Base-by-base conservation (phyloP, 2,888 invertebrate species). In the Hemaris fuciformis region DNA sequence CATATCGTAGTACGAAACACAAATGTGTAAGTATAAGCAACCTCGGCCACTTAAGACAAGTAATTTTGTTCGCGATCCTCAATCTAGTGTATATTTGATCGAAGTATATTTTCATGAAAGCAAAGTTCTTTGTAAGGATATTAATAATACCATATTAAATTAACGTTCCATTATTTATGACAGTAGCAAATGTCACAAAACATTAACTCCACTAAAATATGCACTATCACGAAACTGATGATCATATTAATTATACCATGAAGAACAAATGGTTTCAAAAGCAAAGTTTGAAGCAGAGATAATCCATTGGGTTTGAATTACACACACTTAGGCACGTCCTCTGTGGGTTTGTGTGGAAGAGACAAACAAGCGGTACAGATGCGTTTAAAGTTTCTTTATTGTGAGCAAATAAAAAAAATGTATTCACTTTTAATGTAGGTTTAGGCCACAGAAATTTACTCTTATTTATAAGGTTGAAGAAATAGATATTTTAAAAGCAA, bases 261-360 rank as follows among this genome's bases (percentile, higher is more conserved):
- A 31, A 31, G 4, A 27, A 31, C 27, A 15, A 18, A 7, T 27
- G 10, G 7, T 6, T 1, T 46, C 18, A 7, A n/a, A 48, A 48
- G 34, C 27, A 13, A 42, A 25, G 41, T 41, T 53, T 53, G 27
- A 53, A 48, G 27, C 25, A 58, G 41, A 31, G 48, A 13, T 3
- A 27, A 45, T 46, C 57, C 38, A 45, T 48, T 31, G 62, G 27
- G 31, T 34, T 56, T 31, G 43, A 56, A 43, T 43, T 25, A 10
- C 53, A 57, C 22, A 62, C 69, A 62, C 60, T 67, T 6, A 60
- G 64, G 63, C 69, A 70, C 70, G 70, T 64, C 68, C 65, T 41
- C 41, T 15, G 25, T 6, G 41, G 10, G 25, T 20, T 20, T 60
- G 8, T 60, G 38, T 60, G 53, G 20, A 23, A 3, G 10, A 42